These are phyloP conservation scores for Tenthredo amoena DNA, from an alignment of 2,888 invertebrate genomes.

Conservation along the genomic window DNA sequence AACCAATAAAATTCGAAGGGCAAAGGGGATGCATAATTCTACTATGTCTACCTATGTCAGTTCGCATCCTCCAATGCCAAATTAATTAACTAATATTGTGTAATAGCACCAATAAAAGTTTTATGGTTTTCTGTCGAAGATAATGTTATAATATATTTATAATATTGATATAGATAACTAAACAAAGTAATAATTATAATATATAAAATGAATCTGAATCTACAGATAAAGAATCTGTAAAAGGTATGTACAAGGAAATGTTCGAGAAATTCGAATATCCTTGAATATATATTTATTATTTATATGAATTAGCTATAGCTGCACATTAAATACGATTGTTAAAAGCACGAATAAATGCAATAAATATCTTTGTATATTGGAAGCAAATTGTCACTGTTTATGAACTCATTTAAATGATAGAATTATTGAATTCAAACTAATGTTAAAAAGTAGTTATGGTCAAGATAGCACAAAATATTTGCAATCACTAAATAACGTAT, in stretches of 20 bases:
- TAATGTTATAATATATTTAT: constrained; percentile 11
- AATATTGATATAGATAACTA: not conserved
- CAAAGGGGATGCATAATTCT: constrained; percentile 44
- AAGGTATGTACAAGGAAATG: not conserved
- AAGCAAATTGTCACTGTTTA: not conserved
- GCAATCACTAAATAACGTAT: constrained; percentile 7
- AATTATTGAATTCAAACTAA: not conserved
- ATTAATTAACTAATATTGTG: constrained; percentile 25
- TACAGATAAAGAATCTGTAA: not conserved
- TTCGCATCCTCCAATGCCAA: constrained; percentile 49
- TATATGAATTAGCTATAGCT: constrained; percentile 34
- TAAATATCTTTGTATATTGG: constrained; percentile 48
- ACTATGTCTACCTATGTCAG: constrained; percentile 45
- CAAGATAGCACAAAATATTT: not conserved
- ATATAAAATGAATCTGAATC: not conserved
- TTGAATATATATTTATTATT: not conserved
- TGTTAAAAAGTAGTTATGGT: not conserved
- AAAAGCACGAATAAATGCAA: constrained; percentile 48
- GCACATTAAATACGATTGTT: constrained; percentile 35
- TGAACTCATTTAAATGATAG: not conserved
- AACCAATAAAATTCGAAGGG: constrained; percentile 36
- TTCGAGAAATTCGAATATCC: constrained; percentile 21
- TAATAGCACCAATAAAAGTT: constrained; percentile 42
- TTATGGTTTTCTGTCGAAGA: not conserved
- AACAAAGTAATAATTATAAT: constrained; percentile 4